Conservation (phyloP, 2,797 vertebrate species). For the Botia almorhae region DNA sequence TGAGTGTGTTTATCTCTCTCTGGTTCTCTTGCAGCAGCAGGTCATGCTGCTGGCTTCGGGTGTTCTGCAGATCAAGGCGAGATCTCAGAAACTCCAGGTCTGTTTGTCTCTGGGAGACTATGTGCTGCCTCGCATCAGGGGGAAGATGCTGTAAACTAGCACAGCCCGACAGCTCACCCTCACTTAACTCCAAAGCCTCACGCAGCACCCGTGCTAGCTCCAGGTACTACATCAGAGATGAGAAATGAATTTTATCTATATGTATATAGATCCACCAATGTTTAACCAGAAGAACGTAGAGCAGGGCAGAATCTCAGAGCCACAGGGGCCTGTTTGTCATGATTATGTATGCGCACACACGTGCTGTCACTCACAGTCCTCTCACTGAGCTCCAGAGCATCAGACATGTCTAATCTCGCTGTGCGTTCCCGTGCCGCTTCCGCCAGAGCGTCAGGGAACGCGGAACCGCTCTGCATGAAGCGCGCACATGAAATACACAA, state of each 20-base stretch:
- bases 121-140: constrained; percentile 66
- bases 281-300: not conserved
- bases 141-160: constrained; percentile 74
- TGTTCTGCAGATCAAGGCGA: constrained; percentile 73
- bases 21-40: constrained; percentile 68
- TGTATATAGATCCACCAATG: not conserved
- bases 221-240: constrained; percentile 70
- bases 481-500: constrained; percentile 22
- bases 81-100: constrained; percentile 73
- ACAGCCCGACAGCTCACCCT: constrained; percentile 75
- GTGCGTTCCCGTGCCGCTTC: constrained; percentile 49
- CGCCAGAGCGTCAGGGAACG: not conserved
- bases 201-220: constrained; percentile 71
- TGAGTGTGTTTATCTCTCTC: constrained; percentile 68
- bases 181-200: constrained; percentile 72
- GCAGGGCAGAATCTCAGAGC: not conserved
- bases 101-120: constrained; percentile 64
- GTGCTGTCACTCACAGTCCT: constrained; percentile 69
- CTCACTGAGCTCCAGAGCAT: constrained; percentile 73
- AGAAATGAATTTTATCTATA: not conserved
- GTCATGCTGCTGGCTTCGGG: constrained; percentile 71
- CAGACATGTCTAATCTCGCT: constrained; percentile 55
- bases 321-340: constrained; percentile 16
- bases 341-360: not conserved
- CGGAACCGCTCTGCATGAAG: constrained; percentile 62